Conservation (phyloP, 2,113 vertebrate genomes). For the Phalacrocorax aristotelis region DNA sequence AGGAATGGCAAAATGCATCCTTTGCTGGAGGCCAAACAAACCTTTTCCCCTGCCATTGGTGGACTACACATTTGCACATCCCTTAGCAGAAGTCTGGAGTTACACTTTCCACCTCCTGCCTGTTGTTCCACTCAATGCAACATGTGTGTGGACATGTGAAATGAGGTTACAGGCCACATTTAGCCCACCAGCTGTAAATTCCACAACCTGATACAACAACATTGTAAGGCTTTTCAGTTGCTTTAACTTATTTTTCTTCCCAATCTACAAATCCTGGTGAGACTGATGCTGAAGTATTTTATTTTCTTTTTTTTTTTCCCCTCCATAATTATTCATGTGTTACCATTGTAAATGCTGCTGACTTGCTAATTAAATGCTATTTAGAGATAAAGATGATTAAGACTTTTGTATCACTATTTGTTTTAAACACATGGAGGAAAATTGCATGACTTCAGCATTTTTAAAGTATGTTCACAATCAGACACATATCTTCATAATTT, state of each 20-base stretch:
- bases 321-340: not conserved
- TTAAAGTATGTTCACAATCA: constrained; percentile 14
- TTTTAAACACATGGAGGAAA: not conserved
- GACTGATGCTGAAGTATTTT: not conserved
- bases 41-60: not conserved
- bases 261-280: constrained; percentile 16
- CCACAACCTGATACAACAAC: not conserved
- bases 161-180: not conserved
- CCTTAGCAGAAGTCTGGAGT: not conserved
- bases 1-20: not conserved
- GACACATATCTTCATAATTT: constrained; percentile 1
- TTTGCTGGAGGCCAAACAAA: not conserved
- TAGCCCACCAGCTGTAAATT: not conserved
- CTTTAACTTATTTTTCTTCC: not conserved
- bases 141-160: not conserved
- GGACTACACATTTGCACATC: not conserved
- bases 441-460: constrained; percentile 27
- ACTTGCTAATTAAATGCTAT: not conserved
- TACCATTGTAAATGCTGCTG: constrained; percentile 7
- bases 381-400: constrained; percentile 38
- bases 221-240: not conserved
- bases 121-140: not conserved
- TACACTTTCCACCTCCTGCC: not conserved
- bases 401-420: not conserved
- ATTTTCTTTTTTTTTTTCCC: not conserved